Percentiles rank a stretch among this genome's conserved stretches.
These are phyloP conservation scores for Gryllus bimaculatus DNA, from an alignment of 1,140 invertebrate species.

Conservation along the genomic window DNA sequence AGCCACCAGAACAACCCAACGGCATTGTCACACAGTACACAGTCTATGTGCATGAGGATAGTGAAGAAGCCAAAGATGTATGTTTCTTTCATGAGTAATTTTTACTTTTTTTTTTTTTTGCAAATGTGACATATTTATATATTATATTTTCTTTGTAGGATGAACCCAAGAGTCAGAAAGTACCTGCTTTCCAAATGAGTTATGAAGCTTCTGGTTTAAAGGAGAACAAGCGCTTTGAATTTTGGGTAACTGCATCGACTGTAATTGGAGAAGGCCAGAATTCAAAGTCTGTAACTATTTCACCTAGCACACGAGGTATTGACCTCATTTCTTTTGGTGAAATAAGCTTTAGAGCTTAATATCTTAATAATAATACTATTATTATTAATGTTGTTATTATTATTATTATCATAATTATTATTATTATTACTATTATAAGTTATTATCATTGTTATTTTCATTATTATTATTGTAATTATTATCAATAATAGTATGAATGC, in stretches of 20 bases:
- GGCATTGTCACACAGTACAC: conserved; percentile 89
- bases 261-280: conserved; percentile 86
- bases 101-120: neutral
- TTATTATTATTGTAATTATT: no score
- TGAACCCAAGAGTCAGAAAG: conserved; percentile 59
- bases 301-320: conserved; percentile 68
- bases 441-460: no score
- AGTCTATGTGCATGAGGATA: conserved; percentile 75
- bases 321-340: neutral
- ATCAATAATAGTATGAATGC: no score
- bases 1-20: conserved; percentile 81
- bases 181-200: conserved; percentile 51
- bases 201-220: conserved; percentile 77
- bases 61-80: conserved; percentile 42
- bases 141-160: conserved; percentile 21
- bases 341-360: no score
- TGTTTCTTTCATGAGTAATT: conserved; percentile 9
- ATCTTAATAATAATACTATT: no score
- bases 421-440: no score
- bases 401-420: no score
- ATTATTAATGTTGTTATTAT: no score
- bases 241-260: conserved; percentile 90
- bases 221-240: conserved; percentile 74
- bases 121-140: neutral
- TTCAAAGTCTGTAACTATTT: conserved; percentile 72